Percentiles rank a stretch among this genome's conserved stretches.
These are phyloP conservation scores for Orientallactaga sibirica DNA, from an alignment of 2,797 vertebrate species.

Conservation along the genomic window DNA sequence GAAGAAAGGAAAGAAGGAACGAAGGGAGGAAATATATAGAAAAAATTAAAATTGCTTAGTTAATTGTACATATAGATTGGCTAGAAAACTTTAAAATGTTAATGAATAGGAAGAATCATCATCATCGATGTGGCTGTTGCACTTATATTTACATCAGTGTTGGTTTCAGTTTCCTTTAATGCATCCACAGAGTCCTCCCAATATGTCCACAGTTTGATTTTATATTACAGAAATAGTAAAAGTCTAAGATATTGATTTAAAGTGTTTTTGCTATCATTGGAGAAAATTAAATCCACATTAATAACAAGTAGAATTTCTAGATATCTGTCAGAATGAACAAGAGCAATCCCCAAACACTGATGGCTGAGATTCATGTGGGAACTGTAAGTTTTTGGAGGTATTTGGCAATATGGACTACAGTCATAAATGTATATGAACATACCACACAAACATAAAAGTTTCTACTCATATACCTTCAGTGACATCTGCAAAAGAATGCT, in stretches of 20 bases:
- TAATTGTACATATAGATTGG: neutral
- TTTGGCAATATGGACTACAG: neutral
- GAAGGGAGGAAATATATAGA: too few species aligned
- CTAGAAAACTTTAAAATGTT: neutral
- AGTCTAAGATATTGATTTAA: neutral
- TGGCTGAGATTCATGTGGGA: neutral
- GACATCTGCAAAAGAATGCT: neutral
- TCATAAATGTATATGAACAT: neutral
- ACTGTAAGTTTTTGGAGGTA: neutral
- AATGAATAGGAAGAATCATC: neutral
- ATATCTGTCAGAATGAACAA: neutral
- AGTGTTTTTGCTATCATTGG: neutral
- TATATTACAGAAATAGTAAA: neutral
- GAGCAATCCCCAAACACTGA: neutral
- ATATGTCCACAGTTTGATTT: neutral
- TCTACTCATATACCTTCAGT: neutral
- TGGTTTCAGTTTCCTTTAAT: neutral
- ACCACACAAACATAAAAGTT: neutral
- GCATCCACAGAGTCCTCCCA: neutral
- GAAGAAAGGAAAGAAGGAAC: too few species aligned
- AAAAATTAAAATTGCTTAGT: too few species aligned
- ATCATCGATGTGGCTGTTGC: neutral
- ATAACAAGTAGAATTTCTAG: neutral
- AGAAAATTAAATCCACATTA: slow-evolving; percentile 4
- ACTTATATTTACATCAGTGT: neutral